Conservation (phyloP, 2,888 invertebrate species). For the Eustalomyia histrio region DNA sequence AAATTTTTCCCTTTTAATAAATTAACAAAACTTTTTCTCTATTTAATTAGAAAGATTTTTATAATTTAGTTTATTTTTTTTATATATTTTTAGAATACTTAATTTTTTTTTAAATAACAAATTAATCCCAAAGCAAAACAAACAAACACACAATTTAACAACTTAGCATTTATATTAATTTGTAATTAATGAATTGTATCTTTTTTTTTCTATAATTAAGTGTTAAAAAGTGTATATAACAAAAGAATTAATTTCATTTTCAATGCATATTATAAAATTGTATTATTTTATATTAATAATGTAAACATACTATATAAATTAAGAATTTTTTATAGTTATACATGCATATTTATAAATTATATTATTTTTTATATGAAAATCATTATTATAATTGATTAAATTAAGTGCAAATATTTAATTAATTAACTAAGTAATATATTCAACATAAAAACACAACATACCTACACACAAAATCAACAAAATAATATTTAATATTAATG, state of each 20-base stretch:
- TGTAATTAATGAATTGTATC: background rate
- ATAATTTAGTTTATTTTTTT: background rate
- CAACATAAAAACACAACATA: conserved; percentile 20
- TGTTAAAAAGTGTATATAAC: conserved; percentile 38
- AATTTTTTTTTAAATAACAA: background rate
- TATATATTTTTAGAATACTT: background rate
- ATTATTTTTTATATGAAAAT: conserved; percentile 40
- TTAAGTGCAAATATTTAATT: conserved; percentile 64
- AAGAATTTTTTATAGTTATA: conserved; percentile 43
- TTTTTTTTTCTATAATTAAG: conserved; percentile 23
- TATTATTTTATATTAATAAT: conserved; percentile 21
- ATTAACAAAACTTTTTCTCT: background rate
- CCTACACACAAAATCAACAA: conserved; percentile 20
- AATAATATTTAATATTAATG: conserved; percentile 37
- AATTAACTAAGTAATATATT: conserved; percentile 47
- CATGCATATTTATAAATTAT: conserved; percentile 39
- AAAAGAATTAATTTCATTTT: conserved; percentile 27
- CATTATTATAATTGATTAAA: conserved; percentile 45
- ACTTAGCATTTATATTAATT: conserved; percentile 22
- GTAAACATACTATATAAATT: conserved; percentile 14
- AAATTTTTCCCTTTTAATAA: conserved; percentile 1
- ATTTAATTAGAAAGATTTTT: background rate
- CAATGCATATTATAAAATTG: background rate
- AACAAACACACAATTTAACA: conserved; percentile 40
- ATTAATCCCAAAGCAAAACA: conserved; percentile 55